Evolutionary conservation across 2,888 invertebrate genomes (phyloP), one percentile per base, ranked within the genome.

Genomic region (Cataglyphis altisquamis): DNA sequence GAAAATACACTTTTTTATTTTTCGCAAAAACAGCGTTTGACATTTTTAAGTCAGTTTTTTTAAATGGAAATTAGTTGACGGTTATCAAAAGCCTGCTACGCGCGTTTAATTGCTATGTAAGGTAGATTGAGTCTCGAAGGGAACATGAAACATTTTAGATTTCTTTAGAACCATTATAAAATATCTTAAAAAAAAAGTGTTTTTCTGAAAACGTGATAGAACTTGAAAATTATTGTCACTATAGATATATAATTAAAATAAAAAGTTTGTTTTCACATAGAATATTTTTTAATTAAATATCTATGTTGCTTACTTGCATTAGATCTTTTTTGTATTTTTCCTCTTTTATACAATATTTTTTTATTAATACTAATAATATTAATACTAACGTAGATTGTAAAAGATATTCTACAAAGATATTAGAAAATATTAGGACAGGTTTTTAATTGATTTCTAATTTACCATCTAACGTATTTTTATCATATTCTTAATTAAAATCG

Each of bases 1-100:
- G 36, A 63, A 41, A 63, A 74, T 41, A 45, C 25, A 32, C 57
- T 74, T 87, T 82, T 82, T 57, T 57, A 48, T 82, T 60, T 72
- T 62, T 63, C 48, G 45, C 52, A 55, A 85, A 83, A 68, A 87
- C 77, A 63, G 67, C 68, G 67, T 72, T 25, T 10, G 60, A 60
- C 67, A 75, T 29, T 60, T 75, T 82, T 66, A 70, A 81, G 39
- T 67, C 84, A 55, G 52, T 63, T 81, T 75, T 75, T 66, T 36
- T 36, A 41, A 62, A 52, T 21, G 62, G n/a, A 62, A 41, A 29
- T 66, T 45, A 18, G 72, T 32, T 3, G n/a, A 9, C 9, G n/a
- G n/a, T 57, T 68, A 68, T 68, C 77, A 12, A 60, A 45, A 68
- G 10, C 21, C 32, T 55, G n/a, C 10, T 21, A 6, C 32, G 39